Base-by-base conservation (phyloP, 2,113 vertebrate genomes). In the Gopherus evgoodei region DNA sequence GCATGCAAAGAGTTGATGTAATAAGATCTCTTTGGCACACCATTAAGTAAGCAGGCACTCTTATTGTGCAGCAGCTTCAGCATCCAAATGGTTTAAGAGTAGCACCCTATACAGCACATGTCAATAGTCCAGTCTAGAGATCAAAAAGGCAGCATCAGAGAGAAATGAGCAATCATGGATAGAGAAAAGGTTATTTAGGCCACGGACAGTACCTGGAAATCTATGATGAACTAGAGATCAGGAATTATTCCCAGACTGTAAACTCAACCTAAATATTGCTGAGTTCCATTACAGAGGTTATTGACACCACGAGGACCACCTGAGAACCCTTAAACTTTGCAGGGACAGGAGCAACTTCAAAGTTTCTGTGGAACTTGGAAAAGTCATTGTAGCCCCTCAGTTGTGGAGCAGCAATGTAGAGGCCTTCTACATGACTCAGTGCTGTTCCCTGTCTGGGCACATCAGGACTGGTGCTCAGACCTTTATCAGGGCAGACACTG, bases 31-130 rank as follows among this genome's bases (percentile, higher is more conserved):
- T 21, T n/a, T 69, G 65, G 65, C 65, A 42, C 10, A 76, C 38
- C 22, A 44, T 76, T 76, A 76, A 44, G 10, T 53, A 53, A 14
- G 47, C 53, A 93, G 69, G 47, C 25, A 76, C 29, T 31, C 47
- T 81, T 89, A 83, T 80, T 76, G 80, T 76, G 52, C 6, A 83
- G 80, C 6, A 0, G 0, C 57, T 1, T 8, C 62, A 81, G 84
- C 35, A 38, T 0, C 0, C 50, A 0, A 13, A 49, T 57, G 54
- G 19, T 19, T 22, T 31, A 0, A 42, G 13, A 89, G 38, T 83
- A 13, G 8, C 1, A 1, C 38, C 0, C 0, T 49, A 57, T 5
- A 11, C 54, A 0, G 1, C 82, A 12, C 0, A 0, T 19, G 50
- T 47, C 47, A 50, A 1, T 0, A 5, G 53, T 11, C 42, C 75